phyloP scores from a whole-genome alignment of 1,140 invertebrate genomes.

The Drosophila navojoa region DNA sequence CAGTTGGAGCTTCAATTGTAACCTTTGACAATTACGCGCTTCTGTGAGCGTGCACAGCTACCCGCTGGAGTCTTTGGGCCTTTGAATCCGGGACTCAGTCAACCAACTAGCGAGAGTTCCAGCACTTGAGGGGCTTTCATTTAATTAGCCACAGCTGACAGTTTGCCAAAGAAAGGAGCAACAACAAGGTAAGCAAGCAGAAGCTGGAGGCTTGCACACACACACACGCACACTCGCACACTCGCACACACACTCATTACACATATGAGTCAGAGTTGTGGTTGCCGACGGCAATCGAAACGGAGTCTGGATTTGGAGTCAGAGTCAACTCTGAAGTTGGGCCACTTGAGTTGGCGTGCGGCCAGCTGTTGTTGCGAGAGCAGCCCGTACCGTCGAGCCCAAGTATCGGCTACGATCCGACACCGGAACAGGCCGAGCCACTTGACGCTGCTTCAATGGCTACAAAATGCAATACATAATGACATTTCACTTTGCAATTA shows the following conservation, averaged over 20 bases:
- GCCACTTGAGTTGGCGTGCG: slow-evolving; percentile 73
- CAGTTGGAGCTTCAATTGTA: slow-evolving; percentile 16
- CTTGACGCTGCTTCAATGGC: slow-evolving; percentile 80
- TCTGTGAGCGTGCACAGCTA: slow-evolving; percentile 55
- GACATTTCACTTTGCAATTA: slow-evolving; percentile 80
- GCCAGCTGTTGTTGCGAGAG: slow-evolving; percentile 69
- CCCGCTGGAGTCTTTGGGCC: slow-evolving; percentile 1
- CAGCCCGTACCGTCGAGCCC: slow-evolving; percentile 3
- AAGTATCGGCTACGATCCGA: background rate
- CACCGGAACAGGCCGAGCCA: slow-evolving; percentile 50
- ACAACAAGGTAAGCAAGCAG: slow-evolving; percentile 31
- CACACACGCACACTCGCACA: slow-evolving; percentile 9
- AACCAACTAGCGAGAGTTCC: slow-evolving; percentile 71
- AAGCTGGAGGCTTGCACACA: background rate
- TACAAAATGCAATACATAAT: slow-evolving; percentile 81
- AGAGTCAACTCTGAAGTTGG: slow-evolving; percentile 44
- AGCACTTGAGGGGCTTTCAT: slow-evolving; percentile 77
- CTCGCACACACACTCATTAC: background rate
- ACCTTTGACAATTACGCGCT: slow-evolving; percentile 68
- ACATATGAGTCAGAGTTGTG: slow-evolving; percentile 19
- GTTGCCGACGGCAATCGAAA: slow-evolving; percentile 35
- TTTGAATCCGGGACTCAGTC: slow-evolving; percentile 22
- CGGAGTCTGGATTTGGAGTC: slow-evolving; percentile 26
- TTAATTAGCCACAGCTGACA: slow-evolving; percentile 82
- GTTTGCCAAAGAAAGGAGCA: slow-evolving; percentile 73